Percentiles rank a stretch among this genome's conserved stretches.
Evolutionary conservation across 2,888 invertebrate genomes (phyloP).

Genomic region (Napeogenes sylphis): DNA sequence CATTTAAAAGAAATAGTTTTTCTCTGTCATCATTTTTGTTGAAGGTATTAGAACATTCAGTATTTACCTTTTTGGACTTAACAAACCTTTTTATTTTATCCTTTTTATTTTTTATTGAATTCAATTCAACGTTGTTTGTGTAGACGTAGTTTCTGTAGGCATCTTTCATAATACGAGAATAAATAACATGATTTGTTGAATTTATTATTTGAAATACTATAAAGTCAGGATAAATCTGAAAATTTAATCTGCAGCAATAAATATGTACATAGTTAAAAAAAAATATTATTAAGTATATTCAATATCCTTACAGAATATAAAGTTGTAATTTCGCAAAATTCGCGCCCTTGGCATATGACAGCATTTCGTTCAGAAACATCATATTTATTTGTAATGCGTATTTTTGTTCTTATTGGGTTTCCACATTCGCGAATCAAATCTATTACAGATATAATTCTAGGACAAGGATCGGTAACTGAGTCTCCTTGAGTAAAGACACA

Average conservation of each 20-base stretch:
- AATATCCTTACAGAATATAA: conserved; percentile 44
- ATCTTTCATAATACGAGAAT: conserved; percentile 56
- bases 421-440: conserved; percentile 45
- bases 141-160: conserved; percentile 48
- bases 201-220: conserved; percentile 52
- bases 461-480: conserved; percentile 37
- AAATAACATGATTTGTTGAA: conserved; percentile 46
- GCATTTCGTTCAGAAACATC: conserved; percentile 32
- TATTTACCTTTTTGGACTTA: background rate
- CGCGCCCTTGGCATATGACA: conserved; percentile 45
- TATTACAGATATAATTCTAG: conserved; percentile 34
- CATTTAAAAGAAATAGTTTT: conserved; percentile 23
- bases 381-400: conserved; percentile 41
- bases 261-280: background rate
- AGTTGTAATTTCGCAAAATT: conserved; percentile 50
- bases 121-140: conserved; percentile 41
- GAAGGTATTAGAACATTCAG: no score
- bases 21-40: background rate
- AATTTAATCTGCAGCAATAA: conserved; percentile 20
- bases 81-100: conserved; percentile 33
- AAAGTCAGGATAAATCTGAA: conserved; percentile 46
- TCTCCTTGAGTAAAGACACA: conserved; percentile 42
- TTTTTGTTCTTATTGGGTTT: conserved; percentile 52
- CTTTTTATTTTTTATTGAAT: conserved; percentile 33
- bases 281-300: background rate